Conservation (phyloP, 2,888 invertebrate species). For the Drosophila borborema region DNA sequence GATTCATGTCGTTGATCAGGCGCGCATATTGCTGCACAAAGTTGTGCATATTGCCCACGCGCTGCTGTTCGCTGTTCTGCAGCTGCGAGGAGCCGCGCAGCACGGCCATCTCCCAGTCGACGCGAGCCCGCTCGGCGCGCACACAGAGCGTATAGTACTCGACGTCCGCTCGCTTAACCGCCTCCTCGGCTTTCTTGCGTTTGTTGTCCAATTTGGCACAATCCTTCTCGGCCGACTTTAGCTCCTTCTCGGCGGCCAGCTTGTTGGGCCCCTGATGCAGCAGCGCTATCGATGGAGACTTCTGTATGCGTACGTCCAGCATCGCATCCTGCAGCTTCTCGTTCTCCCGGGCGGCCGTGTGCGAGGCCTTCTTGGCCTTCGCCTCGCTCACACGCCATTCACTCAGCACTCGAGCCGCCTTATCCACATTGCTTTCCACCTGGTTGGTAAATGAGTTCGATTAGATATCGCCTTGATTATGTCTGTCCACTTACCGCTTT, state of each 20-base stretch:
- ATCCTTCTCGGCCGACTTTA: constrained; percentile 88
- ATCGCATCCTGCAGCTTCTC: constrained; percentile 95
- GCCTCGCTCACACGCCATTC: constrained; percentile 95
- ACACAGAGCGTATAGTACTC: constrained; percentile 97
- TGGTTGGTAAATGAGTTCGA: constrained; percentile 62
- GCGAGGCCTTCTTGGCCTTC: constrained; percentile 95
- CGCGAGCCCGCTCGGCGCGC: constrained; percentile 93
- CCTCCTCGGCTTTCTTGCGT: constrained; percentile 94
- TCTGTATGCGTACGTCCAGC: constrained; percentile 86
- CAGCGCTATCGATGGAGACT: constrained; percentile 84
- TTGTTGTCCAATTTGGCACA: constrained; percentile 93
- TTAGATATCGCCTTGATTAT: neutral
- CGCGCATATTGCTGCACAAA: constrained; percentile 89
- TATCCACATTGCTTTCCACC: constrained; percentile 93
- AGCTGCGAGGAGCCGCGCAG: constrained; percentile 94
- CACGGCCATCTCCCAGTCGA: constrained; percentile 97
- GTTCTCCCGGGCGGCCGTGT: constrained; percentile 94
- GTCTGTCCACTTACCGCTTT: constrained; percentile 87
- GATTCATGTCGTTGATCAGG: constrained; percentile 90
- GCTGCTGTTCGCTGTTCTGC: constrained; percentile 95
- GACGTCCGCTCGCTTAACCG: constrained; percentile 95
- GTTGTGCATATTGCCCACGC: constrained; percentile 92
- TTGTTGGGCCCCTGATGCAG: constrained; percentile 84
- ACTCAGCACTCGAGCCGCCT: constrained; percentile 91
- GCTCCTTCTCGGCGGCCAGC: constrained; percentile 84